A percentile compares a stretch with the other conserved stretches of the same genome.
Evolutionary conservation across 2,888 invertebrate genomes (phyloP).

Genomic region (Malacosoma neustria): DNA sequence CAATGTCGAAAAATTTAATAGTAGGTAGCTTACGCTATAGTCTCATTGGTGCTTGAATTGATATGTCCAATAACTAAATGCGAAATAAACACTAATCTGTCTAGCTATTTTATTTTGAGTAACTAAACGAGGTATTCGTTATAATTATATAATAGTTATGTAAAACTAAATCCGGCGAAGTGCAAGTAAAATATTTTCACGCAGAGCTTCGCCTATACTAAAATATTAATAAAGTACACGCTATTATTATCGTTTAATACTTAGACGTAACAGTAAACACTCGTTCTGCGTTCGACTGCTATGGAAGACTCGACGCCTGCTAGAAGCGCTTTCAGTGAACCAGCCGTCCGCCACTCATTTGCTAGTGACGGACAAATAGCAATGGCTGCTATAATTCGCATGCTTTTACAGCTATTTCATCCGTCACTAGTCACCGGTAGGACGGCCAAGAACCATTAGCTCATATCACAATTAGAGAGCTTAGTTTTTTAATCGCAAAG

Average conservation of each 20-base stretch:
- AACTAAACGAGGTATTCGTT: slow-evolving; percentile 72
- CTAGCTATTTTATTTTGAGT: slow-evolving; percentile 58
- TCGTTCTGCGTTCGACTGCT: slow-evolving; percentile 63
- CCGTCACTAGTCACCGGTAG: no score
- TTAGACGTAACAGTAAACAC: slow-evolving; percentile 65
- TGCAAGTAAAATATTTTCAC: slow-evolving; percentile 43
- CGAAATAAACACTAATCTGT: slow-evolving; percentile 61
- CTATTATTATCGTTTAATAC: slow-evolving; percentile 74
- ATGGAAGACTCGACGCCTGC: slow-evolving; percentile 74
- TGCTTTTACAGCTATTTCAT: no score
- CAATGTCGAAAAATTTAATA: slow-evolving; percentile 50
- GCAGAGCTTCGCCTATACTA: slow-evolving; percentile 56
- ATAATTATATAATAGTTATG: slow-evolving; percentile 33
- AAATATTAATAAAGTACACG: slow-evolving; percentile 36
- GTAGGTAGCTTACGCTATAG: slow-evolving; percentile 61
- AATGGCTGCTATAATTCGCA: no score
- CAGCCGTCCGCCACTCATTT: slow-evolving; percentile 63
- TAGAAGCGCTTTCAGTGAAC: slow-evolving; percentile 68
- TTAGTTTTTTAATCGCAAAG: no score
- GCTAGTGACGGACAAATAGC: slow-evolving; percentile 18
- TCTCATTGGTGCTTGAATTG: slow-evolving; percentile 71
- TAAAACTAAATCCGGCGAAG: slow-evolving; percentile 52
- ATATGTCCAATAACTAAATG: slow-evolving; percentile 69
- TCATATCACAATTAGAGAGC: no score
- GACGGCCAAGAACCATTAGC: no score